Evolutionary conservation across 2,797 vertebrate species (phyloP), one percentile per base, ranked within the genome.

Genomic region (Chiroxiphia lanceolata): DNA sequence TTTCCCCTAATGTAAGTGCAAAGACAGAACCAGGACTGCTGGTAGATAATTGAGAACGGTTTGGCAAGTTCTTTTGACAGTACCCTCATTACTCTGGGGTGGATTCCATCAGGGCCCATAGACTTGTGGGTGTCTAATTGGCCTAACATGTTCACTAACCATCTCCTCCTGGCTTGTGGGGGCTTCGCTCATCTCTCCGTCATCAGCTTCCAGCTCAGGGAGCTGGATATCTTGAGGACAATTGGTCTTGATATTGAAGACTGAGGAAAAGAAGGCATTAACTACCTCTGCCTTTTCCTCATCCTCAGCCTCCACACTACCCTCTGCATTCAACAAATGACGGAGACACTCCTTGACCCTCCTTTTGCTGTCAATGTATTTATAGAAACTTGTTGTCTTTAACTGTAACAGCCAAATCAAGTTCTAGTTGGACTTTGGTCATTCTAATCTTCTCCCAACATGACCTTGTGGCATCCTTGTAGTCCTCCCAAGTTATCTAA

Each of bases 1-100:
- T 96, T 87, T 95, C 95, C 59, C 14, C 7, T 94, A 91, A 95
- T 82, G 21, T 48, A 94, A 96, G 60, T 59, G 11, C 21, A 77
- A 81, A 78, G 27, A 81, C 57, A 96, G 93, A 60, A 31, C 31
- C 47, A 40, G 40, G 40, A 68, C 11, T 40, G 53, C 20, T 61
- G 31, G 40, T 26, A 68, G 25, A 47, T 33, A 15, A 7, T 60
- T 60, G 38, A 38, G 9, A 23, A n/a, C 26, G 8, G 29, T 81
- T 81, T 88, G 47, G 16, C 8, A 60, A 68, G 4, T 34, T 47
- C 20, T 53, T 75, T 60, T 12, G 45, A 14, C n/a, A 22, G 17
- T 40, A 51, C 8, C 8, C 48, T 81, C 5, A 1, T 31, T 18
- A 47, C 12, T 34, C 61, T 47, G 61, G 20, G 10, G 20, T 53